Evolutionary conservation across 1,140 invertebrate genomes (phyloP).

Genomic region (Rhopalosiphum maidis): DNA sequence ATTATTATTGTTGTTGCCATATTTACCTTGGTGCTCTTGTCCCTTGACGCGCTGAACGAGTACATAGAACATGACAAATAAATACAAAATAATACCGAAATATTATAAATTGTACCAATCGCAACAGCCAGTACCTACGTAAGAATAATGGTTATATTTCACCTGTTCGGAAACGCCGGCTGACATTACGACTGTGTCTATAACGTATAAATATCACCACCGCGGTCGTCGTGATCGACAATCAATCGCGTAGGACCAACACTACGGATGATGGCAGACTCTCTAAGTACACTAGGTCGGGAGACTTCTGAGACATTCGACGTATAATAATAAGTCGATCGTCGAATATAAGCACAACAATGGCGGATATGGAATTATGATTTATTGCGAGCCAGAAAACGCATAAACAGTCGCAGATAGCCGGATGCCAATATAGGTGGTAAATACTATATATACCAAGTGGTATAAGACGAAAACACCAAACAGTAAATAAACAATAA

Average conservation of each 20-base stretch:
- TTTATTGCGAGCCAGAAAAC: not conserved
- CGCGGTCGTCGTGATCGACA: not conserved
- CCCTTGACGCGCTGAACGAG: conserved; percentile 84
- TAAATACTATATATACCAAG: not conserved
- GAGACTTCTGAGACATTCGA: not conserved
- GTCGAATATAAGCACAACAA: not conserved
- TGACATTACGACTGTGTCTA: conserved; percentile 63
- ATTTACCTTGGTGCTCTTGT: conserved; percentile 79
- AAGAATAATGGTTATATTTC: conserved; percentile 58
- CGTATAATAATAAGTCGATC: not conserved
- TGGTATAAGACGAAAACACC: conserved; percentile 13
- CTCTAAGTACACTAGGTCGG: not conserved
- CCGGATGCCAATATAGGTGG: not conserved
- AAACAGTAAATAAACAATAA: conserved; percentile 18
- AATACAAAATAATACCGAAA: conserved; percentile 58
- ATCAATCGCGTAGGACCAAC: not conserved
- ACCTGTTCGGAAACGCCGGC: conserved; percentile 65
- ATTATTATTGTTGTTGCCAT: conserved; percentile 6
- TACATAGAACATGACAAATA: conserved; percentile 60
- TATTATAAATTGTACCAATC: conserved; percentile 57
- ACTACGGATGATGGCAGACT: not conserved
- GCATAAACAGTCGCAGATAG: not conserved
- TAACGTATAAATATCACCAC: not conserved
- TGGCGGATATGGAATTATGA: not conserved
- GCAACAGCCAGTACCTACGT: conserved; percentile 54